A percentile compares a stretch with the other conserved stretches of the same genome.
These are phyloP conservation scores for Barbus barbus DNA, from an alignment of 2,113 vertebrate genomes.

Conservation along the genomic window DNA sequence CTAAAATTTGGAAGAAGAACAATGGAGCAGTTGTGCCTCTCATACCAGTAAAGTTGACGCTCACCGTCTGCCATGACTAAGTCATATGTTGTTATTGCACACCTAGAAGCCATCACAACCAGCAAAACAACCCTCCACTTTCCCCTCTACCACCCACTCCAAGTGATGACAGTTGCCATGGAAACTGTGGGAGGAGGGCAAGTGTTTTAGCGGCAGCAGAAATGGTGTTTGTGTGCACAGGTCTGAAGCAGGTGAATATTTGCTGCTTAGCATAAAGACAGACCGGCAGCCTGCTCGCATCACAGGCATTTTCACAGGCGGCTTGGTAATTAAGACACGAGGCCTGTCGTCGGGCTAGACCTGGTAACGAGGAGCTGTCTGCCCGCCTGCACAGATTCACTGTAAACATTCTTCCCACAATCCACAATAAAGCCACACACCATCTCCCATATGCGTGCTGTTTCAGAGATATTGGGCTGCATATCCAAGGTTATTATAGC, in stretches of 20 bases:
- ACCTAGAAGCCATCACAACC: constrained; percentile 54
- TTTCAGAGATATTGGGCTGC: not conserved
- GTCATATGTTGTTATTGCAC: constrained; percentile 50
- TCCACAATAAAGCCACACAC: not conserved
- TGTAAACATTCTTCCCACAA: not conserved
- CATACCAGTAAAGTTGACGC: not conserved
- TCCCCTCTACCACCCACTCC: constrained; percentile 49
- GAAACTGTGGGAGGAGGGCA: constrained; percentile 68
- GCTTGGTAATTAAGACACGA: constrained; percentile 53
- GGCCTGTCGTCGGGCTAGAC: constrained; percentile 32
- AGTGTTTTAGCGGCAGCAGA: constrained; percentile 54
- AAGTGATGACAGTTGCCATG: constrained; percentile 68
- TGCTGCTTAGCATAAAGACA: constrained; percentile 54
- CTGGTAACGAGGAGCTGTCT: constrained; percentile 41
- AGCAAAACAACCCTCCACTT: constrained; percentile 48
- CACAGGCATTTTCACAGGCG: not conserved
- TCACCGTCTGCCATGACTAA: constrained; percentile 18
- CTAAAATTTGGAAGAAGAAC: not conserved
- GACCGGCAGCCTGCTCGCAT: constrained; percentile 20
- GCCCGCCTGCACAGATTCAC: not conserved
- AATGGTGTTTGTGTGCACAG: constrained; percentile 46
- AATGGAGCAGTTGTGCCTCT: not conserved
- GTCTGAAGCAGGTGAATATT: constrained; percentile 57
- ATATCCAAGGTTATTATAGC: not conserved
- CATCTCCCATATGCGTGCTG: not conserved